phyloP scores from a whole-genome alignment of 1,140 invertebrate genomes.

The Chrysoperla carnea region DNA sequence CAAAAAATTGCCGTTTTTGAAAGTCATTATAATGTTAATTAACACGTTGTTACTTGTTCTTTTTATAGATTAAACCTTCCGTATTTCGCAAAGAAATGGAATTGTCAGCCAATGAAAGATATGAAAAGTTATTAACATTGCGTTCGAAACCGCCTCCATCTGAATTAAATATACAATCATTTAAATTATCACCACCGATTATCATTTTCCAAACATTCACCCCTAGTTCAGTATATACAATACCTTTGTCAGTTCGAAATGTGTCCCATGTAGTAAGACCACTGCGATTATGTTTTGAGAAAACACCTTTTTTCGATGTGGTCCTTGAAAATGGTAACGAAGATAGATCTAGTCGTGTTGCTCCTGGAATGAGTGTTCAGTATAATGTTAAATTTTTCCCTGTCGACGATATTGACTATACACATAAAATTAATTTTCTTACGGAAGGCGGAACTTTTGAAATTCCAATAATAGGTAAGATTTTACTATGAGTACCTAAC shows the following conservation, averaged over 20 bases:
- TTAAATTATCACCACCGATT: constrained; percentile 18
- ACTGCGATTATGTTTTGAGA: constrained; percentile 12
- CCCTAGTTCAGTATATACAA: constrained; percentile 14
- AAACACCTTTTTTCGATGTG: constrained; percentile 17
- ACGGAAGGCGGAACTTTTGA: constrained; percentile 15
- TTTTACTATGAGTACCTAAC: no score
- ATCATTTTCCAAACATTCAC: constrained; percentile 26
- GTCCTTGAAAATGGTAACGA: constrained; percentile 12
- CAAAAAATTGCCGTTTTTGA: no score
- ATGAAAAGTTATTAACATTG: no score
- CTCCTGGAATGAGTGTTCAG: constrained; percentile 20
- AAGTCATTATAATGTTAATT: no score
- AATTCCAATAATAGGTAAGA: constrained; percentile 19
- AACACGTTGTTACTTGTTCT: no score
- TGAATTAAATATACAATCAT: constrained; percentile 8
- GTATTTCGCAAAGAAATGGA: no score
- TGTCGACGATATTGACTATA: constrained; percentile 18
- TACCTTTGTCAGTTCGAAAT: constrained; percentile 21
- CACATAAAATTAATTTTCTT: constrained; percentile 15
- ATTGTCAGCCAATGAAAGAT: no score
- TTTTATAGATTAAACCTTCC: no score
- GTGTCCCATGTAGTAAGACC: constrained; percentile 16
- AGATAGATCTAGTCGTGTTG: constrained; percentile 13
- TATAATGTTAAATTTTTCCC: constrained; percentile 21
- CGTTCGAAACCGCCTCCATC: background rate